Evolutionary conservation across 2,888 invertebrate species (phyloP), one percentile per base, ranked within the genome.

Genomic region (Epinotia bilunana): DNA sequence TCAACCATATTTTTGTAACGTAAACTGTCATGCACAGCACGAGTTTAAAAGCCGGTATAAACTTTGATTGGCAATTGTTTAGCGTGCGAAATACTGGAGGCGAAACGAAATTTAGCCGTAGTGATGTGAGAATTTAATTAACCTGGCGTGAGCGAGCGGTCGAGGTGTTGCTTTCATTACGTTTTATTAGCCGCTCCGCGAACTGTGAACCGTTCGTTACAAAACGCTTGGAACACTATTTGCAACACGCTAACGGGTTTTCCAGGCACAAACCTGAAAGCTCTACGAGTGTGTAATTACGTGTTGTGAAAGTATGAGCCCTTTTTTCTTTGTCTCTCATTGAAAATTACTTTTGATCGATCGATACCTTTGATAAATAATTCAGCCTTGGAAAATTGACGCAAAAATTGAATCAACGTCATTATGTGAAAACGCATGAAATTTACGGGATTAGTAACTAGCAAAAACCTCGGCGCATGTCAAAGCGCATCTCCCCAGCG

Each of bases 91-190:
- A 70, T 39, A 64, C 67, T 80, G 80, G 77, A 77, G 77, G 55
- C 62, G 65, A 61, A 76, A 74, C 75, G 23, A 78, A 78, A 77
- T 71, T 74, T 73, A 69, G 81, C 79, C 77, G 80, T 82, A 81
- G 83, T 80, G 82, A 83, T 86, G 86, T 84, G 85, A 84, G 85
- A 87, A 89, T 90, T 87, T 87, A 89, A 89, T 90, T 89, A 90
- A 86, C 87, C 84, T 83, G 80, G 82, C 80, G 79, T 78, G 76
- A 60, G 78, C 75, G 76, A 63, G 64, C 60, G 60, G 64, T 20
- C 55, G 70, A 74, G 70, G 72, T 64, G 64, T 73, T 77, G 75
- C 81, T 80, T 83, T 82, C 86, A 83, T 86, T 83, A 84, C 81
- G 79, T 86, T 86, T 87, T 84, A 87, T 88, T 88, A 88, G 83